Evolutionary conservation across 2,888 invertebrate species (phyloP).

Genomic region (Spodoptera picta): DNA sequence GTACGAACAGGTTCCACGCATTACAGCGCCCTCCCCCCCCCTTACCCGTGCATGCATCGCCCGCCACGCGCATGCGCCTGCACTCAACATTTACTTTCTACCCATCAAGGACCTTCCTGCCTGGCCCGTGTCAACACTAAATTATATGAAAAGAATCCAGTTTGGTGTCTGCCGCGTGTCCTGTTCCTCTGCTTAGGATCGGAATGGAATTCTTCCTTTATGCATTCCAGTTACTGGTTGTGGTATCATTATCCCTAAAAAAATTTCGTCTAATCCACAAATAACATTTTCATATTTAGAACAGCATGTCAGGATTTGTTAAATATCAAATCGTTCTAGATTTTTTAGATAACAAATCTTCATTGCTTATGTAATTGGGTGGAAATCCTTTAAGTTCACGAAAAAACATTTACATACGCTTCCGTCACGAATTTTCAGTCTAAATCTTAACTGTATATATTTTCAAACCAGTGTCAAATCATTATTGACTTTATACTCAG

Average conservation of each 20-base stretch:
- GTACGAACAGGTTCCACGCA: conserved; percentile 83
- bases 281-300: conserved; percentile 14
- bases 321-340: conserved; percentile 19
- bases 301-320: conserved; percentile 1
- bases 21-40: conserved; percentile 59
- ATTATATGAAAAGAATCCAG: conserved; percentile 18
- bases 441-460: conserved; percentile 75
- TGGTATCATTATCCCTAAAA: too few species aligned
- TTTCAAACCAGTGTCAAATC: conserved; percentile 57
- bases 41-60: conserved; percentile 52
- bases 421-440: conserved; percentile 69
- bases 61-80: conserved; percentile 68
- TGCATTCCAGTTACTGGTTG: too few species aligned
- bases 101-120: conserved; percentile 83
- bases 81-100: conserved; percentile 87
- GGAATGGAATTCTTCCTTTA: background rate
- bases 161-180: background rate
- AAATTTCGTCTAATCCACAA: conserved; percentile 1
- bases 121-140: conserved; percentile 56
- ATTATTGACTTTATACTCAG: conserved; percentile 76
- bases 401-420: conserved; percentile 63
- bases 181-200: background rate
- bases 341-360: conserved; percentile 23
- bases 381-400: conserved; percentile 46
- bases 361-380: conserved; percentile 56